Evolutionary conservation across 2,888 invertebrate species (phyloP), one percentile per base, ranked within the genome.

Genomic region (Cancer borealis): DNA sequence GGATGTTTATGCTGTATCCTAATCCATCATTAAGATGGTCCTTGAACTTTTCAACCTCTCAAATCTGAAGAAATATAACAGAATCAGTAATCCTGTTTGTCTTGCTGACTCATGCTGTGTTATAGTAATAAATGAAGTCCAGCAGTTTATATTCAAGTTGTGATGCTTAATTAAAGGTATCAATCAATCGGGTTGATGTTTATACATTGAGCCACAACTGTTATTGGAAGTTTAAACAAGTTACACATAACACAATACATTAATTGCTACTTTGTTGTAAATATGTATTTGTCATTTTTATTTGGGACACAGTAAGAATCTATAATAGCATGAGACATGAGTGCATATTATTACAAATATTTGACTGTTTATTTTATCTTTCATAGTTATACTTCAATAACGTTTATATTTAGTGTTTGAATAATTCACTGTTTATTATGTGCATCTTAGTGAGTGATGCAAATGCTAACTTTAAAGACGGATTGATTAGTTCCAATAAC

Each of bases 281-380:
- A 79, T 79, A 79, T 10, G n/a, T 84, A 84, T 17, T 84, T 84
- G 14, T 84, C 4, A 84, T 84, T 84, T 84, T 39, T 14, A 84
- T 84, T 39, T 84, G 14, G 84, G 39, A 39, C 84, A n/a, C 73
- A 26, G 73, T 79, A 84, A 3, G 39, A 14, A 14, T 84, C 84
- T n/a, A 84, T 84, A 39, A 39, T 84, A 84, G 39, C 84, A 84
- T 84, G 84, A 84, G 84, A 39, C 84, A 73, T 39, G 84, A 84
- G 84, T 84, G 39, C 30, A 84, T 3, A 30, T n/a, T 84, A 39
- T 84, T 84, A 39, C 17, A 84, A 26, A 39, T 39, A 84, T 84
- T 84, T 84, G 39, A 30, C 84, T 12, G n/a, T n/a, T 84, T 73
- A 14, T 12, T 73, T n/a, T 39, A 84, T 84, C 39, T 60, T 4